Conservation (phyloP, 1,140 invertebrate species). For the Anoplophora glabripennis region DNA sequence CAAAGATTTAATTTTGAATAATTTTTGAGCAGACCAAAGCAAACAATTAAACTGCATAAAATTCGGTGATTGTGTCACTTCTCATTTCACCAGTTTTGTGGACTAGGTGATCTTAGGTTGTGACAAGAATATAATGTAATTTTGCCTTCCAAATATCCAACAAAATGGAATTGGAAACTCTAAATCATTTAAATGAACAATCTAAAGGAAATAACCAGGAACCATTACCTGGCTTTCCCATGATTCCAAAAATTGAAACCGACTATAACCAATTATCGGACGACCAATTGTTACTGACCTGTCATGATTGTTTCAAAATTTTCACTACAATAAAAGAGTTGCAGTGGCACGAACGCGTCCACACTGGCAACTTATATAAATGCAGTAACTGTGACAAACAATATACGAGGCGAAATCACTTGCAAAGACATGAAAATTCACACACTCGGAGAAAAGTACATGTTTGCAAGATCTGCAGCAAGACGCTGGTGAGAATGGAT, state of each 20-base stretch:
- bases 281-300: conserved; percentile 42
- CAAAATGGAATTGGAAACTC: conserved; percentile 20
- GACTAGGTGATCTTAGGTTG: conserved; percentile 37
- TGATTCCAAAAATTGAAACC: conserved; percentile 20
- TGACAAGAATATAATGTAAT: conserved; percentile 32
- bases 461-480: conserved; percentile 46
- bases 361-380: conserved; percentile 41
- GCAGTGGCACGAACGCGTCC: conserved; percentile 41
- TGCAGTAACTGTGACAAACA: conserved; percentile 44
- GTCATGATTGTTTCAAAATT: conserved; percentile 41
- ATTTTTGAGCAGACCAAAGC: no score
- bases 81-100: conserved; percentile 38
- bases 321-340: conserved; percentile 25
- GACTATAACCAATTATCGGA: conserved; percentile 43
- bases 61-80: no score
- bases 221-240: conserved; percentile 7
- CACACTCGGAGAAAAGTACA: conserved; percentile 43
- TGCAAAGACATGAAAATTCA: conserved; percentile 41
- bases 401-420: conserved; percentile 41
- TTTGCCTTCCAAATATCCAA: neutral
- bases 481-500: conserved; percentile 43
- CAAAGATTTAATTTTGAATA: no score
- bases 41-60: no score
- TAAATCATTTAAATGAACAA: conserved; percentile 22
- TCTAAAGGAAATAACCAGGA: neutral